These are phyloP conservation scores for Geotrupes spiniger DNA, from an alignment of 2,888 invertebrate species.

Conservation along the genomic window DNA sequence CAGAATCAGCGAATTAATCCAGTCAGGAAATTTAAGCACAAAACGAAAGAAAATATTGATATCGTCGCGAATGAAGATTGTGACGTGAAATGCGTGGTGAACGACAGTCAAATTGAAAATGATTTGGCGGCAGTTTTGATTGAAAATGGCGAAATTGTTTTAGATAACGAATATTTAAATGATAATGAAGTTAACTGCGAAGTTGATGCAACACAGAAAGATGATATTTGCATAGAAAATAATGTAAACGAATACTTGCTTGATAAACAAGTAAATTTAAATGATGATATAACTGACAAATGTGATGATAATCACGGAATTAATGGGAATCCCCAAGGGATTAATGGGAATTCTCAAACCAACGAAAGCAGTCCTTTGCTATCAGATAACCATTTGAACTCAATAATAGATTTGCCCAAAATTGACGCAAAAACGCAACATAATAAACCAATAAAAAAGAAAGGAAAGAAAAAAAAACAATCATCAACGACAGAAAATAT, in stretches of 20 bases:
- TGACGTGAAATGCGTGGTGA: not conserved
- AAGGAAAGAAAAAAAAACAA: conserved; percentile 2
- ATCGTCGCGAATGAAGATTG: conserved; percentile 2
- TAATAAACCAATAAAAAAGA: not conserved
- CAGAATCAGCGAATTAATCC: conserved; percentile 3
- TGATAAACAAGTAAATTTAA: too few species aligned
- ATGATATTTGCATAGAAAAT: too few species aligned
- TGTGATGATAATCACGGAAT: too few species aligned
- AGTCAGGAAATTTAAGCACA: conserved; percentile 13
- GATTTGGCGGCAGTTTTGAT: conserved; percentile 3
- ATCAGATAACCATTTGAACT: too few species aligned
- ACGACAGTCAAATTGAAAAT: conserved; percentile 5
- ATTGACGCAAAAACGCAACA: too few species aligned
- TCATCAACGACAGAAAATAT: conserved; percentile 16
- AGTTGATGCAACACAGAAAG: too few species aligned
- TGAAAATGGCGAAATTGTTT: not conserved
- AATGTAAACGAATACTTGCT: too few species aligned
- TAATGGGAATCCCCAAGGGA: too few species aligned
- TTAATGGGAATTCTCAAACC: too few species aligned
- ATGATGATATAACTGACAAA: too few species aligned
- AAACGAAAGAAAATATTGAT: conserved; percentile 19
- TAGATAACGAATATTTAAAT: conserved; percentile 5
- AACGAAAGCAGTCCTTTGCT: too few species aligned
- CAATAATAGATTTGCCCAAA: too few species aligned
- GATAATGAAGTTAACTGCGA: not conserved